phyloP scores from a whole-genome alignment of 2,888 invertebrate genomes.

The Agriopis marginaria region DNA sequence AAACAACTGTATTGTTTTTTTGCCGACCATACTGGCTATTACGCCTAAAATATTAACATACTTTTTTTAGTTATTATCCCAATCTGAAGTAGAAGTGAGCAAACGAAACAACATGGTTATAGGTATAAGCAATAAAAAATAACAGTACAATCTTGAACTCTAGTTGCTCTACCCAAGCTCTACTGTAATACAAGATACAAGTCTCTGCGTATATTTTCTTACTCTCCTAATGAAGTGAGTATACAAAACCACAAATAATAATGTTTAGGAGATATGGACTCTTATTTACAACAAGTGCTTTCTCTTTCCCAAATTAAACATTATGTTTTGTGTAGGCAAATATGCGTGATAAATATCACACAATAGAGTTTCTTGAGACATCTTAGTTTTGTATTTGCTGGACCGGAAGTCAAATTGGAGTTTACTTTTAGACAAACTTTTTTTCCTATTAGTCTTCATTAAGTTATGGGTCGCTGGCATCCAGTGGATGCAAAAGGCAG shows the following conservation, averaged over 20 bases:
- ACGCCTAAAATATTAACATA: conserved; percentile 65
- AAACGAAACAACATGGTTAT: conserved; percentile 59
- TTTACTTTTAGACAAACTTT: too few species aligned
- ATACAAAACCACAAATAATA: conserved; percentile 30
- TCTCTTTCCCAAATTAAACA: conserved; percentile 25
- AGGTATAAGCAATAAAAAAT: conserved; percentile 70
- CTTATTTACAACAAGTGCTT: conserved; percentile 24
- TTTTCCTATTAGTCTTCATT: too few species aligned
- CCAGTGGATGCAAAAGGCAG: too few species aligned
- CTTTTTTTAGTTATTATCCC: conserved; percentile 67
- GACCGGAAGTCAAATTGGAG: too few species aligned
- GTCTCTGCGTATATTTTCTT: not conserved
- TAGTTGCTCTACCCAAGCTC: conserved; percentile 19
- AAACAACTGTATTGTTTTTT: conserved; percentile 20
- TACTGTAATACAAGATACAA: conserved; percentile 33
- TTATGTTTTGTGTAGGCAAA: conserved; percentile 34
- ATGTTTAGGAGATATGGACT: conserved; percentile 31
- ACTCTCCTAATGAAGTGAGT: conserved; percentile 30
- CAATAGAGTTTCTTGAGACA: not conserved
- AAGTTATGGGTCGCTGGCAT: too few species aligned
- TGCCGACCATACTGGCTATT: conserved; percentile 62
- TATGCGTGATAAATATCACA: conserved; percentile 6
- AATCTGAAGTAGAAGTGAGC: conserved; percentile 51
- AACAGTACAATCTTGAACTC: conserved; percentile 51
- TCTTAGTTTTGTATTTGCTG: not conserved